Base-by-base conservation (phyloP, 2,797 vertebrate species). In the Amazona finschi region DNA sequence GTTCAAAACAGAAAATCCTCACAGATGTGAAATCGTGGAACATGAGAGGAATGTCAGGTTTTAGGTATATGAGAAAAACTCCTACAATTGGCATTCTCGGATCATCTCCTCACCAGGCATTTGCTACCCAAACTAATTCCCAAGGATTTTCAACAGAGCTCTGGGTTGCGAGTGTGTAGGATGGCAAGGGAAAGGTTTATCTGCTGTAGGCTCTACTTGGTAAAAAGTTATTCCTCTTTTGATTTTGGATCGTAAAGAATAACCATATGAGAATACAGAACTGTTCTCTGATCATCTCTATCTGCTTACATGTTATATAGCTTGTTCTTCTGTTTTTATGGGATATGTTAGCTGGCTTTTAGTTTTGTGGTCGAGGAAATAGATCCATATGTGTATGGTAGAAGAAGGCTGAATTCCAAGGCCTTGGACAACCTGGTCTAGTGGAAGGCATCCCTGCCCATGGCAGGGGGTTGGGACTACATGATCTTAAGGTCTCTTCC, bases 181-280 rank as follows among this genome's bases (percentile, higher is more conserved):
- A 89, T 80, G 80, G 5, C 87, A 84, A 88, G 84, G 77, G 83
- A 95, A 97, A 96, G 90, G 60, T 72, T 6, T 43, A 61, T 77
- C 87, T 96, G 94, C 90, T 91, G 78, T 53, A 87, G 97, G 83
- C 76, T 47, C 67, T 73, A 17, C 41, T 95, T 96, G 94, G 95
- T 81, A 46, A 96, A 91, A 55, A 67, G 58, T 91, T 93, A 82
- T 82, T 89, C 80, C 36, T 85, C 83, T 90, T 76, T 89, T 93
- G 78, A 95, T 97, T 94, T 96, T 69, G 83, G 92, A 80, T 79
- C 93, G 92, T 91, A 93, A 61, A 94, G 97, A 97, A 96, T 94
- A 94, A 49, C 93, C 38, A 49, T 92, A 69, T 95, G 70, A 94
- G 96, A 95, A 95, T 53, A 44, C 47, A 62, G 83, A 39, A 11